Evolutionary conservation across 2,888 invertebrate species (phyloP).

Genomic region (Sphaeridia pumilis): DNA sequence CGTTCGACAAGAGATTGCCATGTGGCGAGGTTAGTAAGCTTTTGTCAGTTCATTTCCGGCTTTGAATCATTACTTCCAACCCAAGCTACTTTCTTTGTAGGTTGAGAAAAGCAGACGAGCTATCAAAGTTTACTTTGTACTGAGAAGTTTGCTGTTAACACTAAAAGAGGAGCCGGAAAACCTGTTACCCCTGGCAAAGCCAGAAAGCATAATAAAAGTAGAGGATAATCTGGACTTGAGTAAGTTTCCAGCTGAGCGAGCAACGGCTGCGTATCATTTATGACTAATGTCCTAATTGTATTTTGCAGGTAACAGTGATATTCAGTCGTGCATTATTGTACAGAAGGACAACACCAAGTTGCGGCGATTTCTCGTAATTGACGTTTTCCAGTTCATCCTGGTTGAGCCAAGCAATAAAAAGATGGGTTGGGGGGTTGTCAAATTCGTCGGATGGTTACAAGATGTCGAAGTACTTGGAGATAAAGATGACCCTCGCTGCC

Average conservation of each 20-base stretch:
- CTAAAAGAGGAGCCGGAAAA: constrained; percentile 71
- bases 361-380: constrained; percentile 90
- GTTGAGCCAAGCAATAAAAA: constrained; percentile 93
- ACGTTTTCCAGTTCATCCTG: constrained; percentile 84
- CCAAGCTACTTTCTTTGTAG: constrained; percentile 42
- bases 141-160: constrained; percentile 66
- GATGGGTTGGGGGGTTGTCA: constrained; percentile 95
- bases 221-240: constrained; percentile 93
- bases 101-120: constrained; percentile 77
- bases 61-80: not conserved
- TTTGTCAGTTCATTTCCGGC: not conserved
- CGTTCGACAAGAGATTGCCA: constrained; percentile 83
- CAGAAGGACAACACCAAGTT: constrained; percentile 80
- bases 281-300: no score
- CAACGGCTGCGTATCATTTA: no score
- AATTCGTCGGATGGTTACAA: constrained; percentile 82
- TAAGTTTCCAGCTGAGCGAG: no score
- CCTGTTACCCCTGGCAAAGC: constrained; percentile 78
- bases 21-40: constrained; percentile 71
- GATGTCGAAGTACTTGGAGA: constrained; percentile 92
- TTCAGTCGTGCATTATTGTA: constrained; percentile 90
- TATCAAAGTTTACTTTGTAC: constrained; percentile 82
- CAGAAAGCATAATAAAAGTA: constrained; percentile 76
- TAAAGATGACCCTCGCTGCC: constrained; percentile 88
- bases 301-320: constrained; percentile 93